These are phyloP conservation scores for Epinotia bilunana DNA, from an alignment of 2,888 invertebrate species.

Conservation along the genomic window DNA sequence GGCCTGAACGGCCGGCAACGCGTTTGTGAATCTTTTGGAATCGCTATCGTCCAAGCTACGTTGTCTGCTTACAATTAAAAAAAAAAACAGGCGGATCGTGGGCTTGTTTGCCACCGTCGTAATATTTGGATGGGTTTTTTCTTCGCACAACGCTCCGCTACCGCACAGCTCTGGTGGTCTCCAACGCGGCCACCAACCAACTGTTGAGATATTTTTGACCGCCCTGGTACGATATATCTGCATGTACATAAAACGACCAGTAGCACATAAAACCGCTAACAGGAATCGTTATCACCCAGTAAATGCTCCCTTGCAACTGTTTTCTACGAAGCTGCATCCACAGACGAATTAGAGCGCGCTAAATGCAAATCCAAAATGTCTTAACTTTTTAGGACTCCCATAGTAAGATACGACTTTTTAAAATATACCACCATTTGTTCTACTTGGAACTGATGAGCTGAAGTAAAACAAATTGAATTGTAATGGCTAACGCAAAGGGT, in stretches of 20 bases:
- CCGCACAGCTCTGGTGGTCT: too few species aligned
- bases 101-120: too few species aligned
- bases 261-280: constrained; percentile 4
- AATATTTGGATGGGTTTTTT: too few species aligned
- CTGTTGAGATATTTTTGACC: background rate
- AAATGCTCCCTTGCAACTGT: constrained; percentile 24
- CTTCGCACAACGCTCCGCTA: too few species aligned
- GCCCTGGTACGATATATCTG: background rate
- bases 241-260: constrained; percentile 11
- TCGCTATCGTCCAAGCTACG: too few species aligned
- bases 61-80: too few species aligned
- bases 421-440: background rate
- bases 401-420: background rate
- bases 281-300: constrained; percentile 33
- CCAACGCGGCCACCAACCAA: too few species aligned
- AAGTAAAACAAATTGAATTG: background rate
- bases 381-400: background rate
- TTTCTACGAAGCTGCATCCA: constrained; percentile 39
- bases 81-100: too few species aligned
- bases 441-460: constrained; percentile 31
- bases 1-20: too few species aligned
- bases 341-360: constrained; percentile 33
- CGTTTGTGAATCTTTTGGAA: too few species aligned
- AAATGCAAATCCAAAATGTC: constrained; percentile 3
- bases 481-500: background rate